Evolutionary conservation across 2,113 vertebrate species (phyloP).

Genomic region (Pituophis catenifer): DNA sequence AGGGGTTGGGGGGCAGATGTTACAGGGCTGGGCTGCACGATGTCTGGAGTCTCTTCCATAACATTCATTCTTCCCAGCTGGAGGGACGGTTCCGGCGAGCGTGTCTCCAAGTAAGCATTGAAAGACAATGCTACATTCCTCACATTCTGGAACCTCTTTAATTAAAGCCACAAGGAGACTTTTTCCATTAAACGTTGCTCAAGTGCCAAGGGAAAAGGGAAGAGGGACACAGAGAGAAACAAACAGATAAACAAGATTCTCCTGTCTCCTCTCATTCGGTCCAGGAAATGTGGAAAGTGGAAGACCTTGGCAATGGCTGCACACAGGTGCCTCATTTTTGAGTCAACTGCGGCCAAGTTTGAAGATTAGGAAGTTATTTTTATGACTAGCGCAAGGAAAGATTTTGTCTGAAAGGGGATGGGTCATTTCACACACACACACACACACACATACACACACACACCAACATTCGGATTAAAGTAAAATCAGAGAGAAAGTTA

Average conservation of each 20-base stretch:
- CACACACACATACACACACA: no score
- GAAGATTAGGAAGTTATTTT: not conserved
- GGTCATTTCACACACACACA: not conserved
- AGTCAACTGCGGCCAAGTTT: not conserved
- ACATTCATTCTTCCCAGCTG: not conserved
- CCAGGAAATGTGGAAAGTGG: not conserved
- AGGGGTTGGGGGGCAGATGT: not conserved
- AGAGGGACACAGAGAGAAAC: not conserved
- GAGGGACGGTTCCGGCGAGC: not conserved
- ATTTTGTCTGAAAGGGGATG: rapidly evolving
- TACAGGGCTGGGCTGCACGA: not conserved
- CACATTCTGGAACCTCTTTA: rapidly evolving
- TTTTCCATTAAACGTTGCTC: not conserved
- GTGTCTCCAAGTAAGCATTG: not conserved
- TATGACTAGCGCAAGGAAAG: not conserved
- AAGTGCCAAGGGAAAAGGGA: slow-evolving; percentile 1
- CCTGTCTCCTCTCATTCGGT: not conserved
- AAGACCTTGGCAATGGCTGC: not conserved
- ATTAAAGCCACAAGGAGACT: not conserved
- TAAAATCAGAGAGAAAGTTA: not conserved
- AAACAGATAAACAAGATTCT: not conserved
- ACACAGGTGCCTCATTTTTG: not conserved
- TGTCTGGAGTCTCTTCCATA: not conserved
- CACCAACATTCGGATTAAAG: not conserved
- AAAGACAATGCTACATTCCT: not conserved